A percentile compares a stretch with the other conserved stretches of the same genome.
These are phyloP conservation scores for Caenorhabditis imperialis DNA, from an alignment of 2,888 invertebrate genomes.

Conservation along the genomic window DNA sequence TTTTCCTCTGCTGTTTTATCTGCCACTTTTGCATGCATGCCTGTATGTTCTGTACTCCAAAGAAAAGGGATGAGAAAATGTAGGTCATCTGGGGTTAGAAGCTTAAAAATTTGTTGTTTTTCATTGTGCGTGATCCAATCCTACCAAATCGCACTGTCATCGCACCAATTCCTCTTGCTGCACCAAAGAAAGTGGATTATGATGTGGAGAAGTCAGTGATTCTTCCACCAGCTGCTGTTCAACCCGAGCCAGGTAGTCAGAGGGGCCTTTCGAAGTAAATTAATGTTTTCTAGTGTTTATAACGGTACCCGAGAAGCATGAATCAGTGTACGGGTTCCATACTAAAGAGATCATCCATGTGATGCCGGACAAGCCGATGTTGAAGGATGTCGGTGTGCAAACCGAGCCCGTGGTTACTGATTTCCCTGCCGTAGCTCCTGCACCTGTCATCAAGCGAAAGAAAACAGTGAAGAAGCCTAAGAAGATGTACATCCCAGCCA, in stretches of 20 bases:
- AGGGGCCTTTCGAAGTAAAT: background rate
- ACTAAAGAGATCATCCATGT: slow-evolving; percentile 57
- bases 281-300: slow-evolving; percentile 31
- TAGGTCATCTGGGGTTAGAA: slow-evolving; percentile 1
- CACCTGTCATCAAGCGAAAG: slow-evolving; percentile 39
- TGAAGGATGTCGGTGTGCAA: slow-evolving; percentile 43
- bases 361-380: slow-evolving; percentile 41
- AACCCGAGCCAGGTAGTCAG: slow-evolving; percentile 44
- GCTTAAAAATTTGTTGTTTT: slow-evolving; percentile 9
- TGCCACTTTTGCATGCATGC: slow-evolving; percentile 55
- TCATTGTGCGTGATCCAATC: slow-evolving; percentile 40
- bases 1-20: slow-evolving; percentile 42
- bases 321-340: slow-evolving; percentile 56
- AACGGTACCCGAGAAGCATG: slow-evolving; percentile 53
- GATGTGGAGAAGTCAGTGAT: slow-evolving; percentile 38
- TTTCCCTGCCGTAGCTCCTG: slow-evolving; percentile 7
- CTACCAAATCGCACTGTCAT: slow-evolving; percentile 26
- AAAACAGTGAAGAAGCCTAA: slow-evolving; percentile 50
- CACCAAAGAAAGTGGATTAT: slow-evolving; percentile 33
- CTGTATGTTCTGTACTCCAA: slow-evolving; percentile 49
- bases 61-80: slow-evolving; percentile 20
- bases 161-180: slow-evolving; percentile 15
- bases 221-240: slow-evolving; percentile 40
- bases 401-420: background rate
- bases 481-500: slow-evolving; percentile 55